Base-by-base conservation (phyloP, 2,113 vertebrate species). In the Physeter macrocephalus region DNA sequence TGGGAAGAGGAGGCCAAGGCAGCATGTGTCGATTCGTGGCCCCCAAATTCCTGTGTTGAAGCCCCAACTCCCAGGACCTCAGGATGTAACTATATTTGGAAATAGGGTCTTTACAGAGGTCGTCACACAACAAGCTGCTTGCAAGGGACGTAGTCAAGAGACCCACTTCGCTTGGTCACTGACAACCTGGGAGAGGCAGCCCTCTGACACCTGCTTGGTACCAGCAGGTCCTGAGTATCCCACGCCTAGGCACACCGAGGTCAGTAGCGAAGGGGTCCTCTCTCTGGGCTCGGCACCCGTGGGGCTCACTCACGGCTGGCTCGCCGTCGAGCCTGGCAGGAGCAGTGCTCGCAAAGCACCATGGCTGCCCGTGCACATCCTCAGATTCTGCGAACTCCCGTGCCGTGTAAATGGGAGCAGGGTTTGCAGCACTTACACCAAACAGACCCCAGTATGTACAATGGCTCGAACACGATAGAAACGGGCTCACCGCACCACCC, bases 21-120 rank as follows among this genome's bases (percentile, higher is more conserved):
- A 1, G 8, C 7, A 9, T 1, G 43, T 18, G 64, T 52, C 5
- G 3, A 21, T 12, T 17, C 3, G 2, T 4, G 8, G 4, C 21
- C 57, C 25, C 46, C 34, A 20, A 2, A 14, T 46, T 67, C 69
- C 74, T 12, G 1, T 12, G 43, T 52, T 21, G 74, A 43, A 21
- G 17, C 46, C 46, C 74, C 9, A 5, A 1, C 43, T 25, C 15
- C 43, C 29, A 34, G 17, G 43, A 52, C 31, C 74, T 77, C 74
- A 21, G 17, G 74, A 34, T 20, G 46, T 34, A 43, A 34, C 74
- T 6, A 1, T 49, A 34, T 29, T 12, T 12, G 64, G 82, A 80
- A 23, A 43, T 0, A 43, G n/a, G n/a, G 36, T 23, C 82, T 72
- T 41, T n/a, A 14, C 43, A 54, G 64, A 87, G 29, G 31, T 14